A percentile compares a stretch with the other conserved stretches of the same genome.
These are phyloP conservation scores for Pocillopora meandrina DNA, from an alignment of 92 coral and sea anemone species.

Conservation along the genomic window DNA sequence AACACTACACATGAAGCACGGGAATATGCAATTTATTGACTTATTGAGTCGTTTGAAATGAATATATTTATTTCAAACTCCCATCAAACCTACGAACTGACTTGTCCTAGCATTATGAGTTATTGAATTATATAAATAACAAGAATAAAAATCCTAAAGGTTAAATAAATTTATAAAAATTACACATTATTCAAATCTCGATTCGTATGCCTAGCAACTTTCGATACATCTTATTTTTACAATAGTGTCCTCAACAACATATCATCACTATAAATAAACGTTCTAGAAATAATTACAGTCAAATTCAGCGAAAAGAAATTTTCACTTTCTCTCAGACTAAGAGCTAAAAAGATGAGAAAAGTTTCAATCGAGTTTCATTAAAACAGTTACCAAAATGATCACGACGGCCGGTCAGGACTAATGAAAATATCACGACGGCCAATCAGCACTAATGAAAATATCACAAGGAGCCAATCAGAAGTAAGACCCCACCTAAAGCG, in stretches of 20 bases:
- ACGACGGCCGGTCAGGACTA: too few species aligned
- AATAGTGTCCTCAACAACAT: background rate
- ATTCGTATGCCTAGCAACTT: background rate
- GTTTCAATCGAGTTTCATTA: too few species aligned
- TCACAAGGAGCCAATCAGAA: too few species aligned
- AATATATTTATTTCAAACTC: background rate
- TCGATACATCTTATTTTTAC: background rate
- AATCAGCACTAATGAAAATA: too few species aligned
- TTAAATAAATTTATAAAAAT: background rate
- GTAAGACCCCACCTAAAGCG: too few species aligned
- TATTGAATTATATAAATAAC: background rate
- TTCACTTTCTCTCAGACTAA: too few species aligned
- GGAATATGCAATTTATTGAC: constrained; percentile 13
- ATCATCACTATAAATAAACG: background rate
- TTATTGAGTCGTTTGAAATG: background rate
- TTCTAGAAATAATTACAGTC: background rate
- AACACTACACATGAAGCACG: background rate
- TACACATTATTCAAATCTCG: background rate
- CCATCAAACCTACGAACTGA: background rate
- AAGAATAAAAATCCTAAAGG: background rate
- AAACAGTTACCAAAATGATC: too few species aligned
- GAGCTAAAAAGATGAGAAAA: too few species aligned
- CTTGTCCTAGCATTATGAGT: background rate
- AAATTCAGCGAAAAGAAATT: background rate
- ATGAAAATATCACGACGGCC: too few species aligned